A percentile compares a stretch with the other conserved stretches of the same genome.
Evolutionary conservation across 37 sponge, comb jelly and placozoan species (phyloP).

Genomic region (Aplysina aerophoba): DNA sequence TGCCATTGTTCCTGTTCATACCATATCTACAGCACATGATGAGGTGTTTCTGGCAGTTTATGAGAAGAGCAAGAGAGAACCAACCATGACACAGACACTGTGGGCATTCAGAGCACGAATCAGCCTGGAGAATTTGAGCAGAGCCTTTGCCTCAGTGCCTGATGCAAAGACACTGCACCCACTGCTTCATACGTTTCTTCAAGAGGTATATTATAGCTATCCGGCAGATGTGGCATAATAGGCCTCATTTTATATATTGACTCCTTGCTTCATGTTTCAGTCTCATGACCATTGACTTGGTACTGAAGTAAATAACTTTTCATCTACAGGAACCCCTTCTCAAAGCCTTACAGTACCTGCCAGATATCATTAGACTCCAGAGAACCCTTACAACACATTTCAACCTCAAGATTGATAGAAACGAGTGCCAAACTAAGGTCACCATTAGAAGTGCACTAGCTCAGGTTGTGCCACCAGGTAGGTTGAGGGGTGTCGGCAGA

Average conservation of each 20-base stretch:
- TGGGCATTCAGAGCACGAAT: not conserved
- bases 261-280: no score
- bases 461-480: not conserved
- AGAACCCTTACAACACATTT: conserved; percentile 12
- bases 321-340: conserved; percentile 53
- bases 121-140: not conserved
- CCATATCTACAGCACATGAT: conserved; percentile 2
- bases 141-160: not conserved
- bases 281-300: no score
- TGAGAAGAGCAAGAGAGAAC: conserved; percentile 49
- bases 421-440: not conserved
- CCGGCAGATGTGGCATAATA: no score
- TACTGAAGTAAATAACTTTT: no score
- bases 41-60: conserved; percentile 71
- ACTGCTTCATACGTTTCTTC: not conserved
- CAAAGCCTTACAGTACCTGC: conserved; percentile 73
- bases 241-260: no score
- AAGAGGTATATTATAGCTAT: not conserved
- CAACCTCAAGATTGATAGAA: conserved; percentile 32
- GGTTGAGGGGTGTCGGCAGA: not conserved
- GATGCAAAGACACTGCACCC: not conserved
- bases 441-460: conserved; percentile 50
- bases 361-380: conserved; percentile 75
- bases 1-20: not conserved
- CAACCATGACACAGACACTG: conserved; percentile 8